These are phyloP conservation scores for Babyrousa celebensis DNA, from an alignment of 2,797 vertebrate genomes.

Conservation along the genomic window DNA sequence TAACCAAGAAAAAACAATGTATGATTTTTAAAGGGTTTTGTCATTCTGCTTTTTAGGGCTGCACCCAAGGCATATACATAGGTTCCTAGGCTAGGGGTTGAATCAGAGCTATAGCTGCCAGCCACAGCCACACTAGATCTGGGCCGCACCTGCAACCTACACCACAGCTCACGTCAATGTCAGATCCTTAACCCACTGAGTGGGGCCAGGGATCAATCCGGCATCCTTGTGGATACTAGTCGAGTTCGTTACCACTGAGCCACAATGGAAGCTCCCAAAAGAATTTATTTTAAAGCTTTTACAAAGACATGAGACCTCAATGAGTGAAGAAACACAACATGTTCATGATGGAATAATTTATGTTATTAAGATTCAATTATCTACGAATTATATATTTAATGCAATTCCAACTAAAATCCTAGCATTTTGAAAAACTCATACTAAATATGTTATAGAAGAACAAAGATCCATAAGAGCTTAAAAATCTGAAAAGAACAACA, in stretches of 20 bases:
- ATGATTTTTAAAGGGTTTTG: not conserved
- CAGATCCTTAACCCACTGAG: too few species aligned
- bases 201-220: too few species aligned
- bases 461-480: slow-evolving; percentile 48
- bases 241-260: too few species aligned
- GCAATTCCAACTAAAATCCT: slow-evolving; percentile 22
- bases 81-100: too few species aligned
- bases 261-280: too few species aligned
- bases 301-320: not conserved
- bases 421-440: slow-evolving; percentile 40
- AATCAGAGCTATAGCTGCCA: too few species aligned
- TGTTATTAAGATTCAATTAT: slow-evolving; percentile 17
- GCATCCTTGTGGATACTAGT: too few species aligned
- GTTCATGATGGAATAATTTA: slow-evolving; percentile 6
- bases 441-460: not conserved
- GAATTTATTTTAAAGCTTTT: slow-evolving; percentile 28
- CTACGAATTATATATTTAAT: slow-evolving; percentile 20
- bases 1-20: not conserved
- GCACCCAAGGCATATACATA: too few species aligned
- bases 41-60: too few species aligned
- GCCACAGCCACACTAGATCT: too few species aligned
- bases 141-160: too few species aligned
- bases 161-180: too few species aligned
- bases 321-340: not conserved
- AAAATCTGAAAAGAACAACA: slow-evolving; percentile 23